Evolutionary conservation across 1,140 invertebrate genomes (phyloP).

Genomic region (Cyphomyrmex costatus): DNA sequence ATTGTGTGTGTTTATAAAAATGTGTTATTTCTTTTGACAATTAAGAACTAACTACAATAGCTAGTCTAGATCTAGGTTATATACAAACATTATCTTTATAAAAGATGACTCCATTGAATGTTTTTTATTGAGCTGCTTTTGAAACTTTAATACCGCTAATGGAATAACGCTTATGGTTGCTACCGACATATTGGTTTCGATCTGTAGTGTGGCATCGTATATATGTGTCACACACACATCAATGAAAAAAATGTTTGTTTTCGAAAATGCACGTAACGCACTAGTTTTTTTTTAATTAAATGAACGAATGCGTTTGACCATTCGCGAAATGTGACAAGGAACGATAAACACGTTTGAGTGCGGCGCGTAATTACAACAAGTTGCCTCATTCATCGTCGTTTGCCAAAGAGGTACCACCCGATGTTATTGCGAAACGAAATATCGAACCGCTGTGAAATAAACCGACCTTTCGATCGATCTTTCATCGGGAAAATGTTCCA

Average conservation of each 20-base stretch:
- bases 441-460: conserved; percentile 26
- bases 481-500: background rate
- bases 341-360: conserved; percentile 37
- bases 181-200: conserved; percentile 4
- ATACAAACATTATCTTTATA: conserved; percentile 24
- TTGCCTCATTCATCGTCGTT: conserved; percentile 45
- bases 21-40: no score
- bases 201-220: background rate
- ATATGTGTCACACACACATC: background rate
- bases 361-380: conserved; percentile 51
- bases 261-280: background rate
- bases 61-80: no score
- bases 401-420: conserved; percentile 39
- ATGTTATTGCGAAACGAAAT: conserved; percentile 56
- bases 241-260: conserved; percentile 50
- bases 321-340: conserved; percentile 48
- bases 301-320: conserved; percentile 14
- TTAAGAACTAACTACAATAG: no score
- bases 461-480: background rate
- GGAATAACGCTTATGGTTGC: conserved; percentile 19
- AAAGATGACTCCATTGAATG: background rate
- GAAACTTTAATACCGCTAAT: conserved; percentile 38
- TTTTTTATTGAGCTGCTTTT: conserved; percentile 7
- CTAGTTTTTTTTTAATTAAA: conserved; percentile 43
- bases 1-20: no score